Evolutionary conservation across 2,113 vertebrate species (phyloP).

Genomic region (Percina caprodes): DNA sequence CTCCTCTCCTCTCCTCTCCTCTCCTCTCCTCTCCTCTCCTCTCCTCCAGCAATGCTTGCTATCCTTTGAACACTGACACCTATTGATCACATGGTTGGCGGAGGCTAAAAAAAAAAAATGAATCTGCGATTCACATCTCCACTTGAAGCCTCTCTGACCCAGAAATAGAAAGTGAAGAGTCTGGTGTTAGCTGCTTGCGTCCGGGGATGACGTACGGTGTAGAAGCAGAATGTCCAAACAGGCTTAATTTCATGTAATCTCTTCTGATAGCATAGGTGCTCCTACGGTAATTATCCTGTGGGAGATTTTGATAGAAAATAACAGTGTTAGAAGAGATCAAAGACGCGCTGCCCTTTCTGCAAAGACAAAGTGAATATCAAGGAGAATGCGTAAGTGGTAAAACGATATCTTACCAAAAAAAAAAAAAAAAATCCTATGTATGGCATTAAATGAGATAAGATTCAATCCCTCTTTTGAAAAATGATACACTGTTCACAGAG

Average conservation of each 20-base stretch:
- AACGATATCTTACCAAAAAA: constrained; percentile 56
- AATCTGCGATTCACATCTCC: constrained; percentile 71
- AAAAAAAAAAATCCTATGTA: constrained; percentile 21
- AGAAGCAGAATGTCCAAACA: constrained; percentile 70
- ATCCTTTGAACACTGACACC: constrained; percentile 71
- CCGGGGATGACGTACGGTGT: constrained; percentile 37
- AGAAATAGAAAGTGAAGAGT: constrained; percentile 62
- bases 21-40: constrained; percentile 41
- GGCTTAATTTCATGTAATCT: constrained; percentile 81
- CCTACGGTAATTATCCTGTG: constrained; percentile 74
- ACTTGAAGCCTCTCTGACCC: constrained; percentile 68
- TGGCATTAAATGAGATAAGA: constrained; percentile 78
- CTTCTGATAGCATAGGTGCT: constrained; percentile 80
- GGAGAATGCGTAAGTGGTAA: constrained; percentile 72
- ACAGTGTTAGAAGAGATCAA: constrained; percentile 74
- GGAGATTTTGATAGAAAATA: constrained; percentile 78
- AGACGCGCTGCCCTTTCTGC: constrained; percentile 59
- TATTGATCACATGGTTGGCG: constrained; percentile 72
- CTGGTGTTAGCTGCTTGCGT: constrained; percentile 32
- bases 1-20: constrained; percentile 50
- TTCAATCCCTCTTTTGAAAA: constrained; percentile 84
- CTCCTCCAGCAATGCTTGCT: constrained; percentile 45
- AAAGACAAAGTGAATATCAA: constrained; percentile 79
- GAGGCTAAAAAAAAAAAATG: constrained; percentile 38
- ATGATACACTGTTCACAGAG: constrained; percentile 78